phyloP scores from a whole-genome alignment of 1,140 invertebrate genomes.

The Platorchestia sp. region DNA sequence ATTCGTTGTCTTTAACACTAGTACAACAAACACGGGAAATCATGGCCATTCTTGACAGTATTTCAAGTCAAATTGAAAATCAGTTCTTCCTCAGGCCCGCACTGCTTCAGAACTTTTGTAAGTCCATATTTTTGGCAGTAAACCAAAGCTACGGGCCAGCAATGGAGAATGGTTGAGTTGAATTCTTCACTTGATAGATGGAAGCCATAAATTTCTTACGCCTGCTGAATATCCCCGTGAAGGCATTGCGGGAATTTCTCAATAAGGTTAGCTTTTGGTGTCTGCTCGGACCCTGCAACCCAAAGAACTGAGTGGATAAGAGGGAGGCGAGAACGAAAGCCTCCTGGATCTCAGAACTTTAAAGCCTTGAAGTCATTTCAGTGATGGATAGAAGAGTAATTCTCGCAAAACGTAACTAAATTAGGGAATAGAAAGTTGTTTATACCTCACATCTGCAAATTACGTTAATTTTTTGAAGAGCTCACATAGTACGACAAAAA shows the following conservation, averaged over 20 bases:
- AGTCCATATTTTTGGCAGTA: not conserved
- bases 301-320: not conserved
- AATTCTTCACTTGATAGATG: not conserved
- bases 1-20: not conserved
- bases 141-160: not conserved
- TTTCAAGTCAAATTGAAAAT: not conserved
- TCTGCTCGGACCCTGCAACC: not conserved
- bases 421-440: no score
- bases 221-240: not conserved
- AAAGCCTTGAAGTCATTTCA: no score
- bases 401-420: no score
- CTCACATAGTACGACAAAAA: no score
- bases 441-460: no score
- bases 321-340: not conserved
- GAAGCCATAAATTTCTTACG: conserved; percentile 1
- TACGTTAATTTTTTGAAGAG: no score
- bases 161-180: not conserved
- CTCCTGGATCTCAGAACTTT: no score
- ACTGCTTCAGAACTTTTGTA: not conserved
- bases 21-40: not conserved
- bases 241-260: not conserved
- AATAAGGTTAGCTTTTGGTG: not conserved
- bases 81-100: not conserved
- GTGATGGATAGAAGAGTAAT: no score
- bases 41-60: not conserved